phyloP scores from a whole-genome alignment of 2,113 vertebrate genomes.

The Neogale vison region DNA sequence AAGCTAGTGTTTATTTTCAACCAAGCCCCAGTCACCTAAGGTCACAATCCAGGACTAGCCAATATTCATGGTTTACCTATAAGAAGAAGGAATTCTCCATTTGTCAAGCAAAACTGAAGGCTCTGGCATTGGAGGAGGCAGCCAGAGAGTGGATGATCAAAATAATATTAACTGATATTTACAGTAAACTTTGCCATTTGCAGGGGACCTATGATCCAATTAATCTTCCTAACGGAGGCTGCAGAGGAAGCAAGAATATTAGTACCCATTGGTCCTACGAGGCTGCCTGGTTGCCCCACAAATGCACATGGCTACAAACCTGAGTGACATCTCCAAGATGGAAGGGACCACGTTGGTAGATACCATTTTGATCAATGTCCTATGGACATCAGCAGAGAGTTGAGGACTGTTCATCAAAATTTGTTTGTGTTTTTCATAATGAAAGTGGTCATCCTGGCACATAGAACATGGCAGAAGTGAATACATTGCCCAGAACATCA shows the following conservation, averaged over 20 bases:
- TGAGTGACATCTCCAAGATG: not conserved
- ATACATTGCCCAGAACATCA: not conserved
- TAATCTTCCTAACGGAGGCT: not conserved
- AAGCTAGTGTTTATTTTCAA: not conserved
- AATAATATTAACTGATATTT: constrained; percentile 8
- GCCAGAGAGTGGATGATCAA: not conserved
- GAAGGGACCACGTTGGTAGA: not conserved
- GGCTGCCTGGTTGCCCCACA: not conserved
- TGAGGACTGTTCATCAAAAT: not conserved
- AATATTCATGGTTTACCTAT: not conserved
- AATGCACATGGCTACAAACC: not conserved
- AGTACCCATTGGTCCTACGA: not conserved
- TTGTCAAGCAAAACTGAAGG: not conserved
- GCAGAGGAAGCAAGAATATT: not conserved
- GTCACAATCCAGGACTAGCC: not conserved
- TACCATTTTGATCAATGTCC: not conserved
- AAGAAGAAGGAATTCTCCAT: constrained; percentile 4
- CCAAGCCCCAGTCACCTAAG: not conserved
- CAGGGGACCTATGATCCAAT: not conserved
- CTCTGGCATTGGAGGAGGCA: not conserved
- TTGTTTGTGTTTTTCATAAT: not conserved
- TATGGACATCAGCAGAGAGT: not conserved
- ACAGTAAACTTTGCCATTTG: not conserved
- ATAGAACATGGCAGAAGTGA: not conserved
- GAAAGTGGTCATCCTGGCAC: not conserved